These are phyloP conservation scores for Sandelia bainsii DNA, from an alignment of 2,797 vertebrate genomes.

Conservation along the genomic window DNA sequence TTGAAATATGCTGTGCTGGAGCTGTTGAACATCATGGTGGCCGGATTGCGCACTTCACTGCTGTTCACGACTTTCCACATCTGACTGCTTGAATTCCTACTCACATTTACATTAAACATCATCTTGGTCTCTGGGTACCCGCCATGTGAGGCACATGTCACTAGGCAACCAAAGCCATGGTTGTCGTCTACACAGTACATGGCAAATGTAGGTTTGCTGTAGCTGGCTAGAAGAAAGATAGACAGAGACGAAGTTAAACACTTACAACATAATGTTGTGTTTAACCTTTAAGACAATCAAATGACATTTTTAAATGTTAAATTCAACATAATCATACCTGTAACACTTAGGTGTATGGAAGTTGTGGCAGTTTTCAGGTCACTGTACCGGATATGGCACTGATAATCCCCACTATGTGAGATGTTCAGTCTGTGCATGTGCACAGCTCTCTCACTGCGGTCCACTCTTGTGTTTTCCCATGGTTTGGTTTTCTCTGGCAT, in stretches of 20 bases:
- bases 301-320: neutral
- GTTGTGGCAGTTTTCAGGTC: rapidly evolving
- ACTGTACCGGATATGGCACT: rapidly evolving
- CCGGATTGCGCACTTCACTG: rapidly evolving
- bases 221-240: slow-evolving; percentile 49
- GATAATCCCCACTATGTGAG: slow-evolving; percentile 38
- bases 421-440: slow-evolving; percentile 26
- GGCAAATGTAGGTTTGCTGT: slow-evolving; percentile 42
- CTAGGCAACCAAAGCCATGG: neutral
- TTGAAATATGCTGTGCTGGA: slow-evolving; percentile 45
- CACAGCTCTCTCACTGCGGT: rapidly evolving
- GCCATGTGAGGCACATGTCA: slow-evolving; percentile 44
- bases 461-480: slow-evolving; percentile 41
- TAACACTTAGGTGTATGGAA: slow-evolving; percentile 6
- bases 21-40: slow-evolving; percentile 29
- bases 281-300: neutral
- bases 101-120: neutral
- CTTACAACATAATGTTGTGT: no score
- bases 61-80: neutral
- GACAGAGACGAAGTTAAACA: neutral
- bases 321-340: slow-evolving; percentile 55
- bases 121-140: slow-evolving; percentile 37
- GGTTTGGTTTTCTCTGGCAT: rapidly evolving
- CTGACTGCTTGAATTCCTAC: neutral
- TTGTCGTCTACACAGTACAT: rapidly evolving